Evolutionary conservation across 64 coral and sea anemone species (phyloP), one percentile per base, ranked within the genome.

Genomic region (Cladopsammia gracilis): DNA sequence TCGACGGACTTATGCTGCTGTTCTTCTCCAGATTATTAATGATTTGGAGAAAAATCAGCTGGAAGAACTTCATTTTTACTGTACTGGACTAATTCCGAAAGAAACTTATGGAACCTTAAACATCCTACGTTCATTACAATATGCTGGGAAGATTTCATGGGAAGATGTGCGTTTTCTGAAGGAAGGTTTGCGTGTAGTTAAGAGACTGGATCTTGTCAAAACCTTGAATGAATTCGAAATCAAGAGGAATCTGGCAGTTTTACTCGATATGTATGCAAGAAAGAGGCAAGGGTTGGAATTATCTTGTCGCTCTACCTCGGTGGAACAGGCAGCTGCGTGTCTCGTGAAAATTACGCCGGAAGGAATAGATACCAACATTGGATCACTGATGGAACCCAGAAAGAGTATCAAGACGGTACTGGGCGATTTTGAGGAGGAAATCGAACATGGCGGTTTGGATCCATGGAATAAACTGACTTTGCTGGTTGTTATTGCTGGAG

Each of bases 111-210:
- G 5, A 7, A 26, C 43, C 43, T 42, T 62, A 16, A 4, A 43
- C 15, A 15, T 82, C 34, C 18, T 82, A 15, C 24, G 6, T 19
- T 43, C 59, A 10, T 34, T 82, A 11, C 59, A 64, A 59, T 26
- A 64, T 7, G 58, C 42, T n/a, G 58, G 26, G 15, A 45, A 81
- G 58, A 81, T 81, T 58, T 81, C 77, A 13, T 81, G 77, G 77
- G 14, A 12, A 18, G 34, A 81, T 25, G 77, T 81, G 3, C 16
- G 54, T 15, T 62, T 26, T 5, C 23, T 81, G 10, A 81, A 62
- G 58, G 13, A 81, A 42, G 22, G 23, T 44, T 23, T 81, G 23
- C 6, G 15, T 45, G 78, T 14, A 1, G 4, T 81, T 15, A 6
- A 34, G 7, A 62, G 78, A 81, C 23, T 18, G 20, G 56, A 61